Evolutionary conservation across 2,797 vertebrate genomes (phyloP), one percentile per base, ranked within the genome.

Genomic region (Anolis apletophallus): DNA sequence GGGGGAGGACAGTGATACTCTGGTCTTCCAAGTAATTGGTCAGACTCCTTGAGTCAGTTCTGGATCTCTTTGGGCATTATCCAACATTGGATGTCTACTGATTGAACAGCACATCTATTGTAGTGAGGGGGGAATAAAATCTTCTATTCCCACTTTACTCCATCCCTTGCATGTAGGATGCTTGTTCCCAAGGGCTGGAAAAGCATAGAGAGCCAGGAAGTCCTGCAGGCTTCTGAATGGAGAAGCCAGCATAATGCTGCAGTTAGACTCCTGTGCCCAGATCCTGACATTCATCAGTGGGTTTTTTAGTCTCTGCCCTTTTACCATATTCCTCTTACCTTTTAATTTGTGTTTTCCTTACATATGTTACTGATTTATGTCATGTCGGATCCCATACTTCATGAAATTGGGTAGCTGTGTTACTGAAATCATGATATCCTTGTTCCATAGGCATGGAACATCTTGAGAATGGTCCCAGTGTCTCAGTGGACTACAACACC

Each of bases 401-500:
- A 72, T 61, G 3, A 23, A 69, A 52, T 29, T 36, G 82, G 55
- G 52, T 80, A 8, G 32, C 40, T 71, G 26, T 67, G 80, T 74
- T 40, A 7, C 57, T 69, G 69, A 80, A 59, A 52, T 0, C 82
- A 14, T 59, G 6, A 11, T 40, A 54, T 8, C 54, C 9, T 87
- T 29, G 50, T 52, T 82, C 87, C 21, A 1, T 93, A 99, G 99
- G 98, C 91, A 97, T 99, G 98, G 98, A 98, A 32, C 96, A 97
- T 80, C 95, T 99, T 93, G 99, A 99, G 95, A 99, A 99, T 0
- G 98, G 98, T 9, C 98, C 99, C 0, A 97, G 98, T 0, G 98
- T 99, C 81, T 99, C 98, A 0, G 99, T 99, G 94, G 98, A 99
- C 95, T 99, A 99, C 95, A 99, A 99, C 93, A 99, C 98, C 0